These are phyloP conservation scores for Pteria penguin DNA, from an alignment of 2,888 invertebrate species.

Conservation along the genomic window DNA sequence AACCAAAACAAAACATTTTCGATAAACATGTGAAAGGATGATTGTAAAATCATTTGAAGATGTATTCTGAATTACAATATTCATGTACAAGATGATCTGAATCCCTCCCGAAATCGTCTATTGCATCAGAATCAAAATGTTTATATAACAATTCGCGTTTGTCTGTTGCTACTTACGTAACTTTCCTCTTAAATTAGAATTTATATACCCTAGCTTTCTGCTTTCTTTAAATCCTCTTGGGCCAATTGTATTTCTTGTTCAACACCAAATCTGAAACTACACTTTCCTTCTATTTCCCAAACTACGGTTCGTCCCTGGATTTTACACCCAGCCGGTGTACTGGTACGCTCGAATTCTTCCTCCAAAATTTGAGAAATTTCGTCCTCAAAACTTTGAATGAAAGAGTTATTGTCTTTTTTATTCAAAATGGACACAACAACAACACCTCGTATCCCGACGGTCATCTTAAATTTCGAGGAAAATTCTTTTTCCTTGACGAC, in stretches of 20 bases:
- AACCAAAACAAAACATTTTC: too few species aligned
- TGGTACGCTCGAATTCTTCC: slow-evolving; percentile 51
- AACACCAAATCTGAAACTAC: slow-evolving; percentile 76
- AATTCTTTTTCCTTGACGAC: slow-evolving; percentile 81
- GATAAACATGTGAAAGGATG: too few species aligned
- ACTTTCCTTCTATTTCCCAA: slow-evolving; percentile 68
- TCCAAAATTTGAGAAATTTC: slow-evolving; percentile 72
- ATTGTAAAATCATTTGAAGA: too few species aligned
- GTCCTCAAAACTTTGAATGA: slow-evolving; percentile 76
- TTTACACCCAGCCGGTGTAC: slow-evolving; percentile 52
- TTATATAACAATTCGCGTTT: too few species aligned
- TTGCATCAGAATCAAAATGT: too few species aligned
- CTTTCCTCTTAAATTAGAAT: too few species aligned
- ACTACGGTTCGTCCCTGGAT: slow-evolving; percentile 59
- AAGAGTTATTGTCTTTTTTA: slow-evolving; percentile 78
- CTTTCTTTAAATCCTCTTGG: too few species aligned
- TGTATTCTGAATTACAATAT: too few species aligned
- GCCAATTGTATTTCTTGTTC: slow-evolving; percentile 77
- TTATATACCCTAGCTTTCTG: too few species aligned
- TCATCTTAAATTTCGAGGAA: slow-evolving; percentile 77
- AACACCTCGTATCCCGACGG: slow-evolving; percentile 74
- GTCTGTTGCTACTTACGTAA: too few species aligned
- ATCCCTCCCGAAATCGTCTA: too few species aligned
- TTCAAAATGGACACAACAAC: slow-evolving; percentile 78
- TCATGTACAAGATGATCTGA: too few species aligned